phyloP scores from a whole-genome alignment of 2,888 invertebrate genomes.

The Chaetogeoica ovagalla region DNA sequence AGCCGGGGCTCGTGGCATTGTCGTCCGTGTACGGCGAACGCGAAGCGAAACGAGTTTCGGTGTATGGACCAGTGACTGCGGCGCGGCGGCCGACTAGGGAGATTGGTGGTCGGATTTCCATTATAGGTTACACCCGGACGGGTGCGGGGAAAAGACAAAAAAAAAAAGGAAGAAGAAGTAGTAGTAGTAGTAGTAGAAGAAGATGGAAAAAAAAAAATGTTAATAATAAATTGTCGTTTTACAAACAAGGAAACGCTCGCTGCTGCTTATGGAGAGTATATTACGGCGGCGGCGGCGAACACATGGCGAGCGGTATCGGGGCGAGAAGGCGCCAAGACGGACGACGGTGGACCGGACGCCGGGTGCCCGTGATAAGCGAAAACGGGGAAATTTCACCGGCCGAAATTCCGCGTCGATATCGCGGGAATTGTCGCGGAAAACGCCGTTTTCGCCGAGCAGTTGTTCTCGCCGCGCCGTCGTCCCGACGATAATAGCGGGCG shows the following conservation, averaged over 20 bases:
- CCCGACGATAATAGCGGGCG: neutral
- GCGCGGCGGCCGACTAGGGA: no score
- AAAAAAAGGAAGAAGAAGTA: neutral
- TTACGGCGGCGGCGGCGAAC: neutral
- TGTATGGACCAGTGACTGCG: no score
- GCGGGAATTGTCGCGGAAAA: conserved; percentile 35
- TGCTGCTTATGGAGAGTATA: neutral
- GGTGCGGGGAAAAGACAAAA: neutral
- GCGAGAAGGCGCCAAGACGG: neutral
- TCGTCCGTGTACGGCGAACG: no score
- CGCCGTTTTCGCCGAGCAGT: conserved; percentile 44
- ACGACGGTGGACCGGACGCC: neutral
- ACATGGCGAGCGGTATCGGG: conserved; percentile 41
- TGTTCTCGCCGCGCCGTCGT: conserved; percentile 11
- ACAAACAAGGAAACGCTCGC: conserved; percentile 48
- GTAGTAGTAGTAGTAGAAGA: neutral
- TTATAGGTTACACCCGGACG: conserved; percentile 26
- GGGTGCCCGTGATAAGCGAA: neutral
- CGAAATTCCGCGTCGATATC: conserved; percentile 15
- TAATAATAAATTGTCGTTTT: conserved; percentile 48
- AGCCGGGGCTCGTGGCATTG: no score
- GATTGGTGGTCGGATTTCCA: conserved; percentile 14
- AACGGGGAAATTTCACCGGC: neutral
- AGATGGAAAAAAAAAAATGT: neutral
- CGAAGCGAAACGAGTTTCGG: no score